Evolutionary conservation across 2,888 invertebrate species (phyloP).

Genomic region (Emmelina monodactyla): DNA sequence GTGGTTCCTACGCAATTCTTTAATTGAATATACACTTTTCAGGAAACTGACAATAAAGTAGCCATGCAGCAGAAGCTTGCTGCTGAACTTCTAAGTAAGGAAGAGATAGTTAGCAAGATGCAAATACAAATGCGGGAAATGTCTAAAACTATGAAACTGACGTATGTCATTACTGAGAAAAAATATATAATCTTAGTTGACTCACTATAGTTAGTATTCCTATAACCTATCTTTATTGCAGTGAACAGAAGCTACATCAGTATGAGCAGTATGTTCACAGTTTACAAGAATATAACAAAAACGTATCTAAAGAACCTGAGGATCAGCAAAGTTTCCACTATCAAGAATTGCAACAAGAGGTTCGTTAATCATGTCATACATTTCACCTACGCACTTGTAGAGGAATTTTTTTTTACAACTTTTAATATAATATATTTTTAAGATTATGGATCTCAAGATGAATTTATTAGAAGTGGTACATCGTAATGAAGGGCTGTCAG

Average conservation of each 20-base stretch:
- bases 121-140: constrained; percentile 49
- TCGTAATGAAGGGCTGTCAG: constrained; percentile 56
- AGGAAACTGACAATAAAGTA: constrained; percentile 50
- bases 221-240: no score
- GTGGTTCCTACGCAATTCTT: no score
- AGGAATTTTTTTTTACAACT: background rate
- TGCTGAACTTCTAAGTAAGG: constrained; percentile 52
- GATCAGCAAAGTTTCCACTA: constrained; percentile 29
- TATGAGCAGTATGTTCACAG: constrained; percentile 48
- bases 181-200: no score
- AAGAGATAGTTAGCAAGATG: constrained; percentile 50
- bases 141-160: constrained; percentile 47
- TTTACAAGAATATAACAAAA: constrained; percentile 35
- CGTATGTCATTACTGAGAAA: constrained; percentile 25
- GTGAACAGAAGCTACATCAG: constrained; percentile 54
- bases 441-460: constrained; percentile 54
- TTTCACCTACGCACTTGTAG: background rate
- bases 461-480: constrained; percentile 46
- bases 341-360: constrained; percentile 51
- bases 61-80: constrained; percentile 56
- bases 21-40: no score
- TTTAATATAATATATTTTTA: no score
- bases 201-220: no score
- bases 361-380: constrained; percentile 13
- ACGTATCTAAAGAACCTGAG: constrained; percentile 31